Evolutionary conservation across 2,888 invertebrate species (phyloP), one percentile per base, ranked within the genome.

Genomic region (Nyleta sp.): DNA sequence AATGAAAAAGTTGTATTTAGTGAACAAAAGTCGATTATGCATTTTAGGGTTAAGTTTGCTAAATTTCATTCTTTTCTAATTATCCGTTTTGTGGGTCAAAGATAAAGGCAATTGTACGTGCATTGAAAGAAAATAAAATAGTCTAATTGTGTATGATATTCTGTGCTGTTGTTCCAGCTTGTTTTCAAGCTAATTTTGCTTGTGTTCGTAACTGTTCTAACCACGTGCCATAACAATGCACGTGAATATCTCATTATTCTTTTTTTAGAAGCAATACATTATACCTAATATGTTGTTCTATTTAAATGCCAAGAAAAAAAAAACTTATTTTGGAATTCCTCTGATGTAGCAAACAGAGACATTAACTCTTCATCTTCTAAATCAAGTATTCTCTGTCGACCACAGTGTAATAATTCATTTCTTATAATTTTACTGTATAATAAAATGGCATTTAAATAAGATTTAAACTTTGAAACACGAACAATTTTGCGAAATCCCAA

Each of bases 211-310:
- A 40, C 24, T 11, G 7, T 35, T 35, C 35, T n/a, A 38, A 20
- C 11, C 53, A 53, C 53, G 53, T 53, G 53, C 53, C 35, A 33
- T n/a, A 53, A 53, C 53, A 53, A 35, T 53, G n/a, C 11, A 52
- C 8, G 6, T 44, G n/a, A 20, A 20, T 28, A 28, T n/a, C n/a
- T n/a, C n/a, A 24, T 5, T 3, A 35, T 11, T 2, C 13, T 35
- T 35, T n/a, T 35, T 35, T 35, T 35, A 35, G 13, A 35, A 35
- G 13, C 13, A 35, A 35, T 35, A 10, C 13, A 35, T 24, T 24
- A 24, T 24, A 5, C 24, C 7, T 24, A 24, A 24, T 24, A 7
- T 24, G 3, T 24, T 24, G 24, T 24, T 24, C 24, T 3, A 7
- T 24, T 7, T 7, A n/a, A n/a, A n/a, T n/a, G n/a, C n/a, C n/a